Conservation (phyloP, 2,888 invertebrate genomes). For the Sesia bembeciformis region DNA sequence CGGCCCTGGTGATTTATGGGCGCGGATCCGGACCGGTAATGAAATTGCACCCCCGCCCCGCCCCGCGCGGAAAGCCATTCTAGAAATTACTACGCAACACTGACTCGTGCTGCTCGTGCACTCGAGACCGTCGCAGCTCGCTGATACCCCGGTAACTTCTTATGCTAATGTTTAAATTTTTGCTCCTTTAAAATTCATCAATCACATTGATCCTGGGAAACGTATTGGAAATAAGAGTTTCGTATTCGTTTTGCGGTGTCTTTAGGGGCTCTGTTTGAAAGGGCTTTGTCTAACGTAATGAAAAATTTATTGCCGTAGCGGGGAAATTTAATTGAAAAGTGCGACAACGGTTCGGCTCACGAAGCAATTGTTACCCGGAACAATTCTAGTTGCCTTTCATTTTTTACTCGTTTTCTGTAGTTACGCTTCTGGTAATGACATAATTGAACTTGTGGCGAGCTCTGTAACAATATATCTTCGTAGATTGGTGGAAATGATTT, state of each 20-base stretch:
- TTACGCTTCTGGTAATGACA: no score
- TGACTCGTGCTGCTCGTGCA: conserved; percentile 48
- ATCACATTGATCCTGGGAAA: conserved; percentile 16
- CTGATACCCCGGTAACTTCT: conserved; percentile 26
- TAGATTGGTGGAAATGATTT: no score
- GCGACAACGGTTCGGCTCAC: conserved; percentile 9
- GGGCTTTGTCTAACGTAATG: conserved; percentile 44
- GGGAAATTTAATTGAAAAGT: conserved; percentile 54
- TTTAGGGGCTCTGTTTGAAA: conserved; percentile 15
- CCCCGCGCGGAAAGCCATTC: conserved; percentile 51
- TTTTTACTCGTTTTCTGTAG: not conserved
- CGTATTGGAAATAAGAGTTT: conserved; percentile 9
- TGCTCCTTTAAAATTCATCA: conserved; percentile 24
- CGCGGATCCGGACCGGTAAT: conserved; percentile 74
- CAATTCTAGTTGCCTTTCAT: not conserved
- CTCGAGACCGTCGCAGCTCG: conserved; percentile 17
- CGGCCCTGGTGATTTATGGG: conserved; percentile 74
- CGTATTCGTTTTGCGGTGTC: conserved; percentile 1
- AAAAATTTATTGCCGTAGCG: conserved; percentile 56
- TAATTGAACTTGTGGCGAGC: no score
- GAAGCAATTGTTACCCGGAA: not conserved
- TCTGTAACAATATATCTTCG: no score
- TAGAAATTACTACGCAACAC: conserved; percentile 72
- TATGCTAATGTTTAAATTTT: conserved; percentile 52
- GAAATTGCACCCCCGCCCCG: conserved; percentile 71